phyloP scores from a whole-genome alignment of 2,888 invertebrate species.

The Lagria hirta region DNA sequence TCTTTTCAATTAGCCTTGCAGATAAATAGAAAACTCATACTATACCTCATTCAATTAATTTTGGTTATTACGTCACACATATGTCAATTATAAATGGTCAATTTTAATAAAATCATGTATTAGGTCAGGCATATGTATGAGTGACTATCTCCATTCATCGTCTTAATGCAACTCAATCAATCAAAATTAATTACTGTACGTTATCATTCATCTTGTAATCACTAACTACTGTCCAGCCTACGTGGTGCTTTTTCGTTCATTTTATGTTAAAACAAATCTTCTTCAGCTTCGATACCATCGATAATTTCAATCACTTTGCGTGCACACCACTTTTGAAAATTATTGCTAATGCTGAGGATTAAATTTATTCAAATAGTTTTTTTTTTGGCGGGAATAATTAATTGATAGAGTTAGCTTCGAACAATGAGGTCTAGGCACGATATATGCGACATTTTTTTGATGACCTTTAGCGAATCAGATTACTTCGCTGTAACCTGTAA shows the following conservation, averaged over 20 bases:
- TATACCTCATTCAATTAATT: too few relatives aligned
- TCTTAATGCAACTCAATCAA: constrained; percentile 17
- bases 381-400: constrained; percentile 11
- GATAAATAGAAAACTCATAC: too few relatives aligned
- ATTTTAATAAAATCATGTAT: too few relatives aligned
- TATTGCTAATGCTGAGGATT: constrained; percentile 13
- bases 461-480: too few relatives aligned
- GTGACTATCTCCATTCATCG: constrained; percentile 11
- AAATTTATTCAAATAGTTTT: constrained; percentile 13
- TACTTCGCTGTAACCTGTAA: too few relatives aligned
- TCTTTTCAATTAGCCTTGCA: too few relatives aligned
- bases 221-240: constrained; percentile 19
- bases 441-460: too few relatives aligned
- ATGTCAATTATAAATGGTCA: too few relatives aligned
- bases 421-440: constrained; percentile 11
- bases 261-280: constrained; percentile 22
- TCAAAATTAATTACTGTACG: constrained; percentile 15
- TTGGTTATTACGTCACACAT: too few relatives aligned
- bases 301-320: constrained; percentile 19
- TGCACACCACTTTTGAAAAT: constrained; percentile 14
- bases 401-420: too few relatives aligned
- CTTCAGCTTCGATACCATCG: constrained; percentile 12
- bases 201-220: constrained; percentile 19
- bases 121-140: too few relatives aligned
- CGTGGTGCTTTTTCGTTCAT: constrained; percentile 9